Conservation (phyloP, 2,797 vertebrate species). For the Tragopan temminckii region DNA sequence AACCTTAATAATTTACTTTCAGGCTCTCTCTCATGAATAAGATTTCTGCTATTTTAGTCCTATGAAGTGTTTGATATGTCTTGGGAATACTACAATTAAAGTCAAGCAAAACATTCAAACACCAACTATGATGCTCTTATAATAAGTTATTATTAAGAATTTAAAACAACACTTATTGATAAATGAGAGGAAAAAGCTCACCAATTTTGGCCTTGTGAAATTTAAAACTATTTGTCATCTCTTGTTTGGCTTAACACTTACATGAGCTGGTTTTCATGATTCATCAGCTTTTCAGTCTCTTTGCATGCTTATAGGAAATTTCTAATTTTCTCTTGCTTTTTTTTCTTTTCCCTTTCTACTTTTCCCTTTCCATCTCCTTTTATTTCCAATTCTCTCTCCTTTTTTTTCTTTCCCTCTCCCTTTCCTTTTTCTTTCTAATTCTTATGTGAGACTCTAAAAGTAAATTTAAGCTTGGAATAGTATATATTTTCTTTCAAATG, state of each 20-base stretch:
- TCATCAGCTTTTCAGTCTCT: constrained; percentile 18
- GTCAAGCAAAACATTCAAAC: constrained; percentile 9
- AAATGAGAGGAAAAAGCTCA: neutral
- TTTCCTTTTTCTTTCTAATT: too few relatives aligned
- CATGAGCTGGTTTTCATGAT: neutral
- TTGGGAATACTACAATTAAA: constrained; percentile 23
- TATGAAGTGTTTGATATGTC: neutral
- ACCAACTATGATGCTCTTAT: neutral
- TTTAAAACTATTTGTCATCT: neutral
- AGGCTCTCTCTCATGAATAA: neutral
- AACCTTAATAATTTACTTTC: neutral
- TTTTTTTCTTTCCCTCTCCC: neutral
- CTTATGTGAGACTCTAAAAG: neutral
- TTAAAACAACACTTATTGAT: neutral
- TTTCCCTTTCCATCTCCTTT: neutral
- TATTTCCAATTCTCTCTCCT: neutral
- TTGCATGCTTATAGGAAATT: neutral
- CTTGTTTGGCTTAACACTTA: constrained; percentile 4
- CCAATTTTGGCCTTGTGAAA: neutral
- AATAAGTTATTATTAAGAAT: constrained; percentile 15
- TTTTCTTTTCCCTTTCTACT: neutral
- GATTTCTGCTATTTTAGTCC: constrained; percentile 3
- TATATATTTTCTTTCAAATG: neutral
- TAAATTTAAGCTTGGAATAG: neutral
- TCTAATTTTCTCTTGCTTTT: neutral